These are phyloP conservation scores for Ceuthmochares aereus DNA, from an alignment of 2,113 vertebrate genomes.

Conservation along the genomic window DNA sequence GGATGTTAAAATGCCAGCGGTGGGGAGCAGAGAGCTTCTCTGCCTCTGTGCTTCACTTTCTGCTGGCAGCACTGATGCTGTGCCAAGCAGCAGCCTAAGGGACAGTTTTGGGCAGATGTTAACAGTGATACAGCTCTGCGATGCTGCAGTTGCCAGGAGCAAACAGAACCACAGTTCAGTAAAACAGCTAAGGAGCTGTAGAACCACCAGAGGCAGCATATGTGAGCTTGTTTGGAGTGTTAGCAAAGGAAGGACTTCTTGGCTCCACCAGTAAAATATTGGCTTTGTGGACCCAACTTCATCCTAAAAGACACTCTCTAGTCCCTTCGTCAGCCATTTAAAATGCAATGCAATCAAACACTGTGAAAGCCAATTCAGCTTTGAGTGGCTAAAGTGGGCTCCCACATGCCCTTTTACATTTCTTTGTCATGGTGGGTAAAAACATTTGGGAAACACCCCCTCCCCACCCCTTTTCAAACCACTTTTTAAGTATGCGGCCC, in stretches of 20 bases:
- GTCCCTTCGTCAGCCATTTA: neutral
- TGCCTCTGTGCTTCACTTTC: neutral
- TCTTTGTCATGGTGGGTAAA: neutral
- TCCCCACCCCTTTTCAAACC: too few relatives aligned
- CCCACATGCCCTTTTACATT: neutral
- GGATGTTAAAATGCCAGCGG: neutral
- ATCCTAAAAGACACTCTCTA: neutral
- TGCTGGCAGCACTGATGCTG: neutral
- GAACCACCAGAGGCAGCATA: neutral
- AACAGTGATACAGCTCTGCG: neutral
- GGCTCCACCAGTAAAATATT: neutral
- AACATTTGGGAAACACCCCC: neutral
- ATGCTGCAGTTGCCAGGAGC: rapidly evolving
- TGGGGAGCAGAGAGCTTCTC: neutral
- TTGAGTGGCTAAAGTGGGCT: neutral
- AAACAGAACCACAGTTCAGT: neutral
- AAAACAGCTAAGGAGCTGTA: neutral
- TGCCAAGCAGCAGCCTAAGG: neutral
- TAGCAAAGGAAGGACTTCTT: neutral
- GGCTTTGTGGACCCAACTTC: neutral
- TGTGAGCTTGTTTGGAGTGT: neutral
- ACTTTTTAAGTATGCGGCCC: neutral
- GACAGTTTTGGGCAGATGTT: neutral
- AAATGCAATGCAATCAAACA: neutral
- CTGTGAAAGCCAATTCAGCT: neutral